Base-by-base conservation (phyloP, 2,888 invertebrate genomes). In the Heliconius hortense region DNA sequence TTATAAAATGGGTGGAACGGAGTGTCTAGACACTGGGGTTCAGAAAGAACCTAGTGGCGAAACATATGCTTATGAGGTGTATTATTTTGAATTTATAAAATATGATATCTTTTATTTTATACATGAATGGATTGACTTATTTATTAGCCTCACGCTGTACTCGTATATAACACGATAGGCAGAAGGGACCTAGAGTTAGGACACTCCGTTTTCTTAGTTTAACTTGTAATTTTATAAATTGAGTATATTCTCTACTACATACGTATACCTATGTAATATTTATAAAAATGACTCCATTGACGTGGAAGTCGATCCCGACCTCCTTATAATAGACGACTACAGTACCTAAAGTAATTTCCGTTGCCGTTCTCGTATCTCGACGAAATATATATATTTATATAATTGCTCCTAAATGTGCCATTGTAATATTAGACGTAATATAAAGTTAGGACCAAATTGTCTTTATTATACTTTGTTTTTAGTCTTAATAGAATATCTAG, bases 341-440 rank as follows among this genome's bases (percentile, higher is more conserved):
- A 69, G 64, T 59, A 53, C 72, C 74, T 60, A 76, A 74, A 76
- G 68, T 64, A 74, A 78, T 78, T 78, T 77, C 75, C 78, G 78
- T 76, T 56, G 66, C 56, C 31, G 5, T 69, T 24, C 69, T 69
- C 69, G 72, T 69, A 70, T 67, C 71, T 74, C 24, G 39, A 64
- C 18, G 39, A 70, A 56, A 59, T 26, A 66, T 35, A 66, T 64
- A 71, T 74, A 35, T 70, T 70, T 56, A 70, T 56, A 59, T 75
- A 70, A 70, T 75, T 75, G 69, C 59, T 75, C 64, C 56, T 59
- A 66, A 74, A 70, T 35, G 64, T 39, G 24, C 35, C 21, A 28
- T 71, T 39, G 39, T 71, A 60, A 71, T 43, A 71, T 26, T 18
- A 43, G 24, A 43, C 21, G 59, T 11, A 59, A 71, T 71, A 71